These are phyloP conservation scores for Betta splendens DNA, from an alignment of 2,797 vertebrate genomes.

Conservation along the genomic window DNA sequence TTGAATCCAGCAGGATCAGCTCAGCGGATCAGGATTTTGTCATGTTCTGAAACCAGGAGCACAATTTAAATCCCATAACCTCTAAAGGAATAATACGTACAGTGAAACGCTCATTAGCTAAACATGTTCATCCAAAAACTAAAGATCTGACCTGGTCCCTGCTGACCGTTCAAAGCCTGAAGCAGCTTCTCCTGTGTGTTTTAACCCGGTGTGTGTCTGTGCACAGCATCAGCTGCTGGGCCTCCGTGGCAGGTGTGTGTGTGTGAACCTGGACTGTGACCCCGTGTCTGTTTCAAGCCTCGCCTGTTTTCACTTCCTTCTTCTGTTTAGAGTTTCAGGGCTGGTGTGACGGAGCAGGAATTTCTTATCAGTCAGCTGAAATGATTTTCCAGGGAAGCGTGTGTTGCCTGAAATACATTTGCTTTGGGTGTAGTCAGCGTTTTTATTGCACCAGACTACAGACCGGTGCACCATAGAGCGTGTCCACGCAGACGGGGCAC, in stretches of 20 bases:
- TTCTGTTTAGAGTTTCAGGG: constrained; percentile 39
- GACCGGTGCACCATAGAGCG: not conserved
- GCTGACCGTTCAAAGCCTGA: too few relatives aligned
- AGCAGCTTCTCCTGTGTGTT: too few relatives aligned
- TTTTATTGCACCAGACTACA: not conserved
- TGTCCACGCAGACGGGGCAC: not conserved
- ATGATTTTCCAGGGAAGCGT: constrained; percentile 38
- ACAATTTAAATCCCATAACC: too few relatives aligned
- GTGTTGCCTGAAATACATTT: not conserved
- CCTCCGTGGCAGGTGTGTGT: constrained; percentile 43
- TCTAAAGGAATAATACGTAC: too few relatives aligned
- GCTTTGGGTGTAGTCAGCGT: not conserved
- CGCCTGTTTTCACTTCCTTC: constrained; percentile 59
- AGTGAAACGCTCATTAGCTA: too few relatives aligned
- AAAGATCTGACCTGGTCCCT: too few relatives aligned
- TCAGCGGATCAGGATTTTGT: too few relatives aligned
- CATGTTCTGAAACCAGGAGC: too few relatives aligned
- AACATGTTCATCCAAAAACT: too few relatives aligned
- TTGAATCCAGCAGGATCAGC: too few relatives aligned
- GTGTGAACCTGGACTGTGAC: constrained; percentile 31
- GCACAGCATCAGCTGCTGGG: constrained; percentile 6
- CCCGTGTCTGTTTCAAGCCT: constrained; percentile 2
- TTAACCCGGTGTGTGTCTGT: too few relatives aligned
- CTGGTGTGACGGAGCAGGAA: constrained; percentile 7
- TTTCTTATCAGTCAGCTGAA: not conserved